Percentiles rank a stretch among this genome's conserved stretches.
phyloP scores from a whole-genome alignment of 2,888 invertebrate species.

The Meta bourneti region DNA sequence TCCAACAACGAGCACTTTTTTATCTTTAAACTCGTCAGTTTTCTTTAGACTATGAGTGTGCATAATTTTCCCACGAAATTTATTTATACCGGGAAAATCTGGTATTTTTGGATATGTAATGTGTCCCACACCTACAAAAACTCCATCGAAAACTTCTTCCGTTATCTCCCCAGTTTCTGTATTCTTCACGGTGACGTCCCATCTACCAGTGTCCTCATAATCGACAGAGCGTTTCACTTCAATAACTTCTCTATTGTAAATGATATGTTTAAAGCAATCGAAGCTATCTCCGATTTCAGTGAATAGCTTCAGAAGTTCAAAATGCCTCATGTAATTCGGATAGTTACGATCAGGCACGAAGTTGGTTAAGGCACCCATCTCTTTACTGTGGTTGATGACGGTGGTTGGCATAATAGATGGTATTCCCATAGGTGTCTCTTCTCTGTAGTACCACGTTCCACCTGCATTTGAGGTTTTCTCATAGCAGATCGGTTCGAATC shows the following conservation, averaged over 20 bases:
- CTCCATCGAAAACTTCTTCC: slow-evolving; percentile 81
- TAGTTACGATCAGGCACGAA: slow-evolving; percentile 47
- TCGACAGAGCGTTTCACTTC: slow-evolving; percentile 55
- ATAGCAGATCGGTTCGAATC: slow-evolving; percentile 80
- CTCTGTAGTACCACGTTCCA: slow-evolving; percentile 80
- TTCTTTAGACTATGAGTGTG: slow-evolving; percentile 78
- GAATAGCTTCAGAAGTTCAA: slow-evolving; percentile 41
- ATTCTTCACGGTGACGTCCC: slow-evolving; percentile 57
- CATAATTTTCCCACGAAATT: slow-evolving; percentile 79
- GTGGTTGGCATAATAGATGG: slow-evolving; percentile 80
- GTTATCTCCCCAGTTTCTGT: slow-evolving; percentile 61
- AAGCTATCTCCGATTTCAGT: slow-evolving; percentile 39
- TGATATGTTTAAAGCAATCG: slow-evolving; percentile 58
- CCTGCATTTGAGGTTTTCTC: slow-evolving; percentile 80
- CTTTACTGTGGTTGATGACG: slow-evolving; percentile 81
- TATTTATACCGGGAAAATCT: slow-evolving; percentile 80
- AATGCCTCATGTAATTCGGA: slow-evolving; percentile 69
- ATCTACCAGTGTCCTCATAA: slow-evolving; percentile 65
- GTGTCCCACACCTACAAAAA: slow-evolving; percentile 82
- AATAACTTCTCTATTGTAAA: slow-evolving; percentile 65
- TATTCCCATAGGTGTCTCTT: slow-evolving; percentile 76
- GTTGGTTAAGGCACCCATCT: slow-evolving; percentile 78
- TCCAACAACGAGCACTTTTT: slow-evolving; percentile 82
- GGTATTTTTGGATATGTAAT: slow-evolving; percentile 81
- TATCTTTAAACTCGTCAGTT: slow-evolving; percentile 78